Evolutionary conservation across 2,888 invertebrate species (phyloP).

Genomic region (Callosobruchus maculatus): DNA sequence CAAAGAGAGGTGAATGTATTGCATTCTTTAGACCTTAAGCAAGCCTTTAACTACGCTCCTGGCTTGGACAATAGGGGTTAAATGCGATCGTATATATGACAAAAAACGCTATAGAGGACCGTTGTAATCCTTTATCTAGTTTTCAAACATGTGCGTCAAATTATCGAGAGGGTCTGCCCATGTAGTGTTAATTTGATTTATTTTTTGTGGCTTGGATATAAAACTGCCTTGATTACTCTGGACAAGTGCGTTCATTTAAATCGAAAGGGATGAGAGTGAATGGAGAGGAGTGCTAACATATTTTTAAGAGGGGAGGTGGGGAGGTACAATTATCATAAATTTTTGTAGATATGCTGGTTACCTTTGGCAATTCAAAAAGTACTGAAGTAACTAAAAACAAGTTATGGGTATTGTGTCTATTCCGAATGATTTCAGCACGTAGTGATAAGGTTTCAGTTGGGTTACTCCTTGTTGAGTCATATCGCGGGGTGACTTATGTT

Average conservation of each 20-base stretch:
- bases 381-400: too few species aligned
- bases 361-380: too few species aligned
- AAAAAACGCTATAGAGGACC: neutral
- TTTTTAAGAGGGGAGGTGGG: too few species aligned
- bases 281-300: too few species aligned
- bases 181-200: neutral
- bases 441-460: too few species aligned
- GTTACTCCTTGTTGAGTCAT: too few species aligned
- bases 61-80: neutral
- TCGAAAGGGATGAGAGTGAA: neutral
- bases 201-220: neutral
- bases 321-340: too few species aligned
- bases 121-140: neutral
- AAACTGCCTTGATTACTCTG: neutral
- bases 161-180: neutral
- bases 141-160: neutral
- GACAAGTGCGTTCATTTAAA: neutral
- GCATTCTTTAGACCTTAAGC: neutral
- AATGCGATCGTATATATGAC: neutral
- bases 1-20: too few species aligned
- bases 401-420: too few species aligned
- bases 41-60: neutral
- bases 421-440: too few species aligned
- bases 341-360: too few species aligned
- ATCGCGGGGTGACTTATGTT: too few species aligned